These are phyloP conservation scores for Cheilosia variabilis DNA, from an alignment of 2,888 invertebrate genomes.

Conservation along the genomic window DNA sequence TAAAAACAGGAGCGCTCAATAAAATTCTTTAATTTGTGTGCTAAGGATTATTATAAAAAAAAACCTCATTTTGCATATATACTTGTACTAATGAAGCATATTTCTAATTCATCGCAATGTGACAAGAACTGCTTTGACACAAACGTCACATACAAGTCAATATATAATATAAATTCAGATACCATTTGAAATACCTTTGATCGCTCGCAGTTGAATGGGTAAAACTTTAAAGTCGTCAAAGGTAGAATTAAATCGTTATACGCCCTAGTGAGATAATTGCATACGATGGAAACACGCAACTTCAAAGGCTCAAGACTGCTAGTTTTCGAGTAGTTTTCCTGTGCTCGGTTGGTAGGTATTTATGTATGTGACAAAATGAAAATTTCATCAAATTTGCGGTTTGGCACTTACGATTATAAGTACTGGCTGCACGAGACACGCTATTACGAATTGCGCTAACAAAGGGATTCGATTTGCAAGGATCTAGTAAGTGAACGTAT, in stretches of 20 bases:
- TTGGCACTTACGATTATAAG: slow-evolving; percentile 77
- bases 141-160: too few species aligned
- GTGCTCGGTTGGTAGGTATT: slow-evolving; percentile 20
- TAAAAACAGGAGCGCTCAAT: slow-evolving; percentile 65
- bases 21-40: slow-evolving; percentile 75
- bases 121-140: too few species aligned
- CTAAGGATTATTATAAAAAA: slow-evolving; percentile 41
- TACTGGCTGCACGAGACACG: slow-evolving; percentile 40
- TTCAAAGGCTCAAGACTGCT: slow-evolving; percentile 51
- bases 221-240: slow-evolving; percentile 41
- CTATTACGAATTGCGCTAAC: slow-evolving; percentile 33
- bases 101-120: not conserved
- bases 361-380: slow-evolving; percentile 73
- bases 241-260: slow-evolving; percentile 58
- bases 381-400: slow-evolving; percentile 76
- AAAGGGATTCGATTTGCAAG: slow-evolving; percentile 28
- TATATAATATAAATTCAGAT: too few species aligned
- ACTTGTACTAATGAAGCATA: slow-evolving; percentile 44
- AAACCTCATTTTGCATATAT: slow-evolving; percentile 61
- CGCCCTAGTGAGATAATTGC: slow-evolving; percentile 69
- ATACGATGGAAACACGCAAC: slow-evolving; percentile 45
- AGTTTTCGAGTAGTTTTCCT: slow-evolving; percentile 61
- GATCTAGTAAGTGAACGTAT: not conserved
- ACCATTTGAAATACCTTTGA: slow-evolving; percentile 44
- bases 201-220: slow-evolving; percentile 6